Evolutionary conservation across 1,140 invertebrate genomes (phyloP).

Genomic region (Phymorhynchus buccinoides): DNA sequence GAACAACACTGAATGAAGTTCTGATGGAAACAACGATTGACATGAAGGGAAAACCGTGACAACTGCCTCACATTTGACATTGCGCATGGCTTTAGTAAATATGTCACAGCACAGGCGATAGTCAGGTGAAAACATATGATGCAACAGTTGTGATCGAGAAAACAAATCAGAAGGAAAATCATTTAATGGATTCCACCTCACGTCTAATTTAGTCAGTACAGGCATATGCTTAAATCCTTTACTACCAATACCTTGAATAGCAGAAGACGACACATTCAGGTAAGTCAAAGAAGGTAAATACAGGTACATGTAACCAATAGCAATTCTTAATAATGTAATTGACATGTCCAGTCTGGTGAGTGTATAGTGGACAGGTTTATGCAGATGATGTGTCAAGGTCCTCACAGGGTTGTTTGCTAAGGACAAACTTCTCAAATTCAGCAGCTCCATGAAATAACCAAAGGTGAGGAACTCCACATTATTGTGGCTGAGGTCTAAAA

Average conservation of each 20-base stretch:
- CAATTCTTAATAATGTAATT: neutral
- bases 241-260: neutral
- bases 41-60: conserved; percentile 54
- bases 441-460: neutral
- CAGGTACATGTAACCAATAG: neutral
- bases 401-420: neutral
- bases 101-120: conserved; percentile 56
- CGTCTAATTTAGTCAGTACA: neutral
- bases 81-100: conserved; percentile 28
- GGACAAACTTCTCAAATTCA: neutral
- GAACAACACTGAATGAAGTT: conserved; percentile 49
- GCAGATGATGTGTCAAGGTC: neutral
- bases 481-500: conserved; percentile 7
- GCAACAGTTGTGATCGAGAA: neutral
- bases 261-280: neutral
- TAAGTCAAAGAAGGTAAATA: neutral
- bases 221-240: neutral
- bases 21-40: conserved; percentile 47
- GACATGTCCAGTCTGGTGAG: neutral
- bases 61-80: conserved; percentile 49
- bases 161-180: conserved; percentile 31
- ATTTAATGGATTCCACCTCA: neutral
- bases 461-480: neutral
- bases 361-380: neutral
- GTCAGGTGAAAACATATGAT: conserved; percentile 40